phyloP scores from a whole-genome alignment of 1,140 invertebrate genomes.

The Drosophila chauvacae region DNA sequence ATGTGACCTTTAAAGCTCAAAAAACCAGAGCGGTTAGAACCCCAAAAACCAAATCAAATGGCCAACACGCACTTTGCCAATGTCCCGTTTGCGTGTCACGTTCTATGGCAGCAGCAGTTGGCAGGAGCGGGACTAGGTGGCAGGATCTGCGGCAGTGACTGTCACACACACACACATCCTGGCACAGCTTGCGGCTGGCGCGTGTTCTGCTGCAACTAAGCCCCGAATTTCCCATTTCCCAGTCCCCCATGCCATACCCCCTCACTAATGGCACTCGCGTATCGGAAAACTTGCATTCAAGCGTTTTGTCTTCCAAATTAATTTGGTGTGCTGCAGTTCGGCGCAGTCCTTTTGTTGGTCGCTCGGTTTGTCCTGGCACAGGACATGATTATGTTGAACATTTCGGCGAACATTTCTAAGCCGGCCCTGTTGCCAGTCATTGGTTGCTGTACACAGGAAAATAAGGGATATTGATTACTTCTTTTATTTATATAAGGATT shows the following conservation, averaged over 20 bases:
- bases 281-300: slow-evolving; percentile 65
- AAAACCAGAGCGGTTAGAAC: background rate
- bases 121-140: slow-evolving; percentile 11
- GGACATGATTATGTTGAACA: slow-evolving; percentile 78
- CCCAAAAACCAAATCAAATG: slow-evolving; percentile 29
- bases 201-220: slow-evolving; percentile 51
- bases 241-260: background rate
- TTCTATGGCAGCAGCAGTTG: slow-evolving; percentile 37
- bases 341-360: slow-evolving; percentile 45
- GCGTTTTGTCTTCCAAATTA: slow-evolving; percentile 79
- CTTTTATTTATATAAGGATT: background rate
- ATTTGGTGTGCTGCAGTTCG: slow-evolving; percentile 67
- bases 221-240: slow-evolving; percentile 1
- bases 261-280: slow-evolving; percentile 68
- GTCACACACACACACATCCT: slow-evolving; percentile 47
- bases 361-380: slow-evolving; percentile 30
- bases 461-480: background rate
- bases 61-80: slow-evolving; percentile 47
- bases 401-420: slow-evolving; percentile 57
- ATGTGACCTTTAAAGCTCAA: slow-evolving; percentile 11
- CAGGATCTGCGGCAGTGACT: slow-evolving; percentile 34
- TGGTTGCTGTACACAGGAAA: slow-evolving; percentile 8
- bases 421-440: slow-evolving; percentile 10
- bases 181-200: slow-evolving; percentile 58
- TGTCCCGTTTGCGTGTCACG: slow-evolving; percentile 54